phyloP scores from a whole-genome alignment of 2,113 vertebrate genomes.

The Entelurus aequoreus region DNA sequence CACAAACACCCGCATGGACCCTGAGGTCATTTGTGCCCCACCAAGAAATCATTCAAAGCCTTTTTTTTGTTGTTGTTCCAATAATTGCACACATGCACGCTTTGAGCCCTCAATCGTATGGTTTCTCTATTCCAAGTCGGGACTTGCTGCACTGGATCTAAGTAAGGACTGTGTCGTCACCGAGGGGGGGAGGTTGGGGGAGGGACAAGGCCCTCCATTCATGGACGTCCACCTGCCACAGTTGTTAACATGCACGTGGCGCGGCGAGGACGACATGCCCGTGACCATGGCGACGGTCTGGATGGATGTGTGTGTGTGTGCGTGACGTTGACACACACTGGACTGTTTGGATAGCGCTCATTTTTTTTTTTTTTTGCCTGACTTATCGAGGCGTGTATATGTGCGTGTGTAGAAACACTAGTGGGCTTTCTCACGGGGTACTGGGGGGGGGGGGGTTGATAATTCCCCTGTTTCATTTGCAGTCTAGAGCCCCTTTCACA shows the following conservation, averaged over 20 bases:
- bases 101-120: neutral
- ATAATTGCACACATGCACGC: too few species aligned
- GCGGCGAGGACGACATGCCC: slow-evolving; percentile 19
- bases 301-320: slow-evolving; percentile 24
- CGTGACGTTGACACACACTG: slow-evolving; percentile 32
- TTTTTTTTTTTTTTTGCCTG: slow-evolving; percentile 61
- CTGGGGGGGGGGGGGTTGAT: too few species aligned
- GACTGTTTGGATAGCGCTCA: slow-evolving; percentile 61
- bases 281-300: slow-evolving; percentile 20
- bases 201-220: slow-evolving; percentile 72
- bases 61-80: too few species aligned
- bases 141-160: slow-evolving; percentile 57
- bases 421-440: slow-evolving; percentile 51
- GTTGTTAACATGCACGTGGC: slow-evolving; percentile 59
- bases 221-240: slow-evolving; percentile 70
- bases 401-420: slow-evolving; percentile 52
- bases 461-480: too few species aligned
- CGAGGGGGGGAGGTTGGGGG: slow-evolving; percentile 26
- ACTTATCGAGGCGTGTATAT: slow-evolving; percentile 61
- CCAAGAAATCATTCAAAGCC: slow-evolving; percentile 34
- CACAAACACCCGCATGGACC: slow-evolving; percentile 47
- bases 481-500: too few species aligned
- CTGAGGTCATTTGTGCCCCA: slow-evolving; percentile 70
- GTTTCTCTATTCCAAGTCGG: slow-evolving; percentile 34
- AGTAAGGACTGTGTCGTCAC: slow-evolving; percentile 63